Conservation (phyloP, 2,113 vertebrate species). For the Pomatorhinus ruficollis region DNA sequence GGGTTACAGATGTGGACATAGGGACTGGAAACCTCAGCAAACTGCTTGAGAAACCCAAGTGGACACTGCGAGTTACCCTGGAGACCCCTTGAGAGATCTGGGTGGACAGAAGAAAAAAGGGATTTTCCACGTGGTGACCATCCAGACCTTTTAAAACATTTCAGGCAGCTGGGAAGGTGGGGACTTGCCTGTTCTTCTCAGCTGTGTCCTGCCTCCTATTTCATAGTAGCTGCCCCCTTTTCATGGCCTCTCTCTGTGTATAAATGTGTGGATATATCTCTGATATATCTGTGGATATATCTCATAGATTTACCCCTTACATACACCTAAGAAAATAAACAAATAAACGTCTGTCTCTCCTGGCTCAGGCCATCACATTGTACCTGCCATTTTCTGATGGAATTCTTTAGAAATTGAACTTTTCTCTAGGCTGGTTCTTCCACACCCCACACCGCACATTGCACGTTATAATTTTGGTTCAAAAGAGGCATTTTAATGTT, state of each 20-base stretch:
- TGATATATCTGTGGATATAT: neutral
- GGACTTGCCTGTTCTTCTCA: neutral
- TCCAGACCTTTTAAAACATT: neutral
- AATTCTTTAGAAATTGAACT: rapidly evolving
- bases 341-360: neutral
- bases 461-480: rapidly evolving
- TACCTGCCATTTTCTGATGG: neutral
- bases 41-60: neutral
- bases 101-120: neutral
- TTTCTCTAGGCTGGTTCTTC: neutral
- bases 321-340: neutral
- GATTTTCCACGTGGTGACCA: neutral
- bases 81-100: neutral
- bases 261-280: no score
- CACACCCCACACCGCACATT: rapidly evolving
- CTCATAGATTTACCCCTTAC: neutral
- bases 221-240: rapidly evolving
- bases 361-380: neutral
- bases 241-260: no score
- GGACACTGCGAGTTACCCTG: neutral
- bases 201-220: neutral
- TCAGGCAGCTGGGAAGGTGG: neutral
- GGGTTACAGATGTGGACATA: rapidly evolving
- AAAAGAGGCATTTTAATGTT: no score
- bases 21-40: neutral